phyloP scores from a whole-genome alignment of 2,113 vertebrate genomes.

The Marcusenius ussheri region DNA sequence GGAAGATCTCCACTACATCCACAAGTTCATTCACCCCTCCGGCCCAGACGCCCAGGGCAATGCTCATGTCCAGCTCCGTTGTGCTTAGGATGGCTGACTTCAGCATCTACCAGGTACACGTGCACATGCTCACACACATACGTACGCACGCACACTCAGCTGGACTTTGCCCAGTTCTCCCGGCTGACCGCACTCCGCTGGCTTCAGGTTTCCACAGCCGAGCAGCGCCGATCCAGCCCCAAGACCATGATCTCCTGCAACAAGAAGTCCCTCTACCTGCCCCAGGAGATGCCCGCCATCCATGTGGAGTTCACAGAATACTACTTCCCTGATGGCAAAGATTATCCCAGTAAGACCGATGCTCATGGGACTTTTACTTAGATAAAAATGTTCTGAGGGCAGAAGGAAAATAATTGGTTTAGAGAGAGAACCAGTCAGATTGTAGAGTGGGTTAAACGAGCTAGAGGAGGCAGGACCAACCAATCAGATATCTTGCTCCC shows the following conservation, averaged over 20 bases:
- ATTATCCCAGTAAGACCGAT: constrained; percentile 81
- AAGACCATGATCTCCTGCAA: constrained; percentile 97
- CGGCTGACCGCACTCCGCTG: neutral
- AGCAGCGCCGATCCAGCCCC: constrained; percentile 86
- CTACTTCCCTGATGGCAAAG: constrained; percentile 94
- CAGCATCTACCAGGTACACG: constrained; percentile 88
- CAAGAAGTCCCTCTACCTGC: constrained; percentile 94
- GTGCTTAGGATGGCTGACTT: constrained; percentile 95
- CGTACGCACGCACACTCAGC: neutral
- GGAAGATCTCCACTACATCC: constrained; percentile 61
- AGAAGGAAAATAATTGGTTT: neutral
- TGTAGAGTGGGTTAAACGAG: neutral
- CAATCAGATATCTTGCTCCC: neutral
- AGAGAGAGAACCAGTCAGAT: neutral
- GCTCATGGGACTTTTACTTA: neutral
- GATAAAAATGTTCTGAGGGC: neutral
- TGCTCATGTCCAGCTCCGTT: constrained; percentile 91
- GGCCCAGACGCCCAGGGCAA: constrained; percentile 67
- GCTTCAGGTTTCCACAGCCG: constrained; percentile 86
- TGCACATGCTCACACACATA: neutral
- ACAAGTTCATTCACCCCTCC: constrained; percentile 63
- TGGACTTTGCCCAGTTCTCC: neutral
- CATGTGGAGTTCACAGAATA: constrained; percentile 97
- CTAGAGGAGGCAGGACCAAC: neutral
- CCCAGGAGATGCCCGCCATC: constrained; percentile 93